phyloP scores from a whole-genome alignment of 2,113 vertebrate species.

The Aplodontia rufa region DNA sequence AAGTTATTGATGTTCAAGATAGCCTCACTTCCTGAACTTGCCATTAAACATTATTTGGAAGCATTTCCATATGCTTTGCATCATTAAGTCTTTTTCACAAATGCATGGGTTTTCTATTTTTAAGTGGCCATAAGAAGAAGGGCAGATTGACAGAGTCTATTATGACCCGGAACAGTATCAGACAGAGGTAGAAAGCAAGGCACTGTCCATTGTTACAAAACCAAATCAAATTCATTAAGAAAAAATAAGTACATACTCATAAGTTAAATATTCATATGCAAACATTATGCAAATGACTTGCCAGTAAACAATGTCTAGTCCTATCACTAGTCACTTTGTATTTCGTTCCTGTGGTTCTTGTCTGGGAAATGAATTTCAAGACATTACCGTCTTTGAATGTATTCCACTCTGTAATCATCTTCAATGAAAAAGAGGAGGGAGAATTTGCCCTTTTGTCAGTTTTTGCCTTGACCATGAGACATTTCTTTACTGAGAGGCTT shows the following conservation, averaged over 20 bases:
- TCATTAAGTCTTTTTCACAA: constrained; percentile 52
- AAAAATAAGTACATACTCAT: constrained; percentile 58
- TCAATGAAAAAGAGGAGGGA: constrained; percentile 47
- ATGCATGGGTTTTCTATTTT: constrained; percentile 55
- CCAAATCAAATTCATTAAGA: constrained; percentile 74
- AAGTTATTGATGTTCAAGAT: background rate
- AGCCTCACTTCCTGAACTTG: constrained; percentile 20
- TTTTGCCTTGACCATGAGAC: constrained; percentile 35
- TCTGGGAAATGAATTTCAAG: constrained; percentile 67
- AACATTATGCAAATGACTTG: constrained; percentile 77
- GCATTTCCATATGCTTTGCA: constrained; percentile 65
- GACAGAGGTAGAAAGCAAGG: constrained; percentile 50
- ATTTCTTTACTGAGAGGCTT: constrained; percentile 19
- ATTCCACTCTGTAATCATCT: constrained; percentile 37
- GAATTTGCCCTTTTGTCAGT: constrained; percentile 43
- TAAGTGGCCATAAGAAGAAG: constrained; percentile 61
- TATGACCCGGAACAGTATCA: constrained; percentile 54
- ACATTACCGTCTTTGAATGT: constrained; percentile 45
- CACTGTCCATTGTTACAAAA: constrained; percentile 13
- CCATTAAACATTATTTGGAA: constrained; percentile 38
- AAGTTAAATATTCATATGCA: constrained; percentile 72
- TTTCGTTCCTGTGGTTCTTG: constrained; percentile 52
- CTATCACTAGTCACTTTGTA: constrained; percentile 50
- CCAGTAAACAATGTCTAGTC: constrained; percentile 72
- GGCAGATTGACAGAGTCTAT: constrained; percentile 53